These are phyloP conservation scores for Diachasma alloeum DNA, from an alignment of 1,140 invertebrate species.

Conservation along the genomic window DNA sequence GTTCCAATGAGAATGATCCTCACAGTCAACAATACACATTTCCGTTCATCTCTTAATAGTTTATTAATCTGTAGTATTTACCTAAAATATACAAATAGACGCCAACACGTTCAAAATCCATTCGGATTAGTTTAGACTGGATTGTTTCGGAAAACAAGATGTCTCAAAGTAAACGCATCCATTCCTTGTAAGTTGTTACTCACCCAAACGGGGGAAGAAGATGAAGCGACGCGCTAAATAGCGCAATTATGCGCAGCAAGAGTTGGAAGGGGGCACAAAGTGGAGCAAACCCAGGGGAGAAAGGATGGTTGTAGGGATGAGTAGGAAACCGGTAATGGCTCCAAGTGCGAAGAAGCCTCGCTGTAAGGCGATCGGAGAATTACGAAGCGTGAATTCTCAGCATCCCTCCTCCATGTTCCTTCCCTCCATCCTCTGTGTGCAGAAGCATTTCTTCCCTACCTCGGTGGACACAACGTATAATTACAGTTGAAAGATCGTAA, in stretches of 20 bases:
- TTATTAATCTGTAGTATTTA: too few species aligned
- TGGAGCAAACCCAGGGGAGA: background rate
- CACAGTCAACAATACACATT: too few species aligned
- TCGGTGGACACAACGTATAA: conserved; percentile 13
- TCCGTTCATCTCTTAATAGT: too few species aligned
- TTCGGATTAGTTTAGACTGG: background rate
- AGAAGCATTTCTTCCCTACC: background rate
- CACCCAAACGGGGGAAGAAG: background rate
- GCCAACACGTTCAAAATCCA: background rate
- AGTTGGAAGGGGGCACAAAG: background rate
- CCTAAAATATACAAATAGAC: background rate
- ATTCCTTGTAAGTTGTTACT: too few species aligned
- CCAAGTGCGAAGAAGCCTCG: background rate
- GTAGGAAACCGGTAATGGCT: background rate
- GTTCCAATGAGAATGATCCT: too few species aligned
- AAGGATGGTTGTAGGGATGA: background rate
- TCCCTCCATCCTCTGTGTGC: background rate
- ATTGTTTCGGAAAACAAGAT: background rate
- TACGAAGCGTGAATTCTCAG: conserved; percentile 25
- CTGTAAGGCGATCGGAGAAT: conserved; percentile 22
- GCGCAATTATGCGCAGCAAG: conserved; percentile 7
- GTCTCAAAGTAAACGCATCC: background rate
- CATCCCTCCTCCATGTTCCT: too few species aligned
- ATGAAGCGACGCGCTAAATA: background rate
- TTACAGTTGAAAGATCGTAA: conserved; percentile 17